phyloP scores from a whole-genome alignment of 2,797 vertebrate species.

The Hippocampus kuda region DNA sequence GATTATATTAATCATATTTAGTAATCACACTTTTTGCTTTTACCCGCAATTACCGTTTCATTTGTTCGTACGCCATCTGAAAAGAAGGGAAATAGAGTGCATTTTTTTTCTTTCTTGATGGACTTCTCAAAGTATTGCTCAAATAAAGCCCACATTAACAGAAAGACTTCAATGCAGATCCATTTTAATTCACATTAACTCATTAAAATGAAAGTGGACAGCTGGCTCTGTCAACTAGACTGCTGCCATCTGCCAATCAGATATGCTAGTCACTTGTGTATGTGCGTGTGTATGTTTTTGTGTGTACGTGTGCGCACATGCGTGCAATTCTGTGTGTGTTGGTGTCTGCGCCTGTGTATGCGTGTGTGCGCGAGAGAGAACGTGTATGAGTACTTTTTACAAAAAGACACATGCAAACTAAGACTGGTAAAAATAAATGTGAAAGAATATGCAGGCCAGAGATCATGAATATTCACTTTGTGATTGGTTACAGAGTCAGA shows the following conservation, averaged over 20 bases:
- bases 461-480: slow-evolving; percentile 59
- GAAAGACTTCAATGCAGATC: slow-evolving; percentile 19
- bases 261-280: slow-evolving; percentile 49
- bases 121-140: background rate
- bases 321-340: slow-evolving; percentile 18
- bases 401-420: background rate
- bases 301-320: slow-evolving; percentile 9
- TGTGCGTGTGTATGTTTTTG: slow-evolving; percentile 12
- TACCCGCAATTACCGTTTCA: background rate
- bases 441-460: slow-evolving; percentile 4
- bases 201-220: slow-evolving; percentile 36
- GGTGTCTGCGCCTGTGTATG: slow-evolving; percentile 7
- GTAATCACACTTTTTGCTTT: slow-evolving; percentile 1
- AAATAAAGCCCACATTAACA: background rate
- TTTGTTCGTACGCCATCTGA: background rate
- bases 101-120: background rate
- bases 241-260: slow-evolving; percentile 54
- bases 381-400: slow-evolving; percentile 9
- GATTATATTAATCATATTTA: slow-evolving; percentile 9
- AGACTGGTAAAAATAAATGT: slow-evolving; percentile 7
- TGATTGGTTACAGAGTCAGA: slow-evolving; percentile 57
- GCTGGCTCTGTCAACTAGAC: slow-evolving; percentile 54
- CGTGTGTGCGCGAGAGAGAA: slow-evolving; percentile 5
- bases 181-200: slow-evolving; percentile 30
- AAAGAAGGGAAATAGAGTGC: background rate